Conservation (phyloP, 2,888 invertebrate genomes). For the Acronicta leporina region DNA sequence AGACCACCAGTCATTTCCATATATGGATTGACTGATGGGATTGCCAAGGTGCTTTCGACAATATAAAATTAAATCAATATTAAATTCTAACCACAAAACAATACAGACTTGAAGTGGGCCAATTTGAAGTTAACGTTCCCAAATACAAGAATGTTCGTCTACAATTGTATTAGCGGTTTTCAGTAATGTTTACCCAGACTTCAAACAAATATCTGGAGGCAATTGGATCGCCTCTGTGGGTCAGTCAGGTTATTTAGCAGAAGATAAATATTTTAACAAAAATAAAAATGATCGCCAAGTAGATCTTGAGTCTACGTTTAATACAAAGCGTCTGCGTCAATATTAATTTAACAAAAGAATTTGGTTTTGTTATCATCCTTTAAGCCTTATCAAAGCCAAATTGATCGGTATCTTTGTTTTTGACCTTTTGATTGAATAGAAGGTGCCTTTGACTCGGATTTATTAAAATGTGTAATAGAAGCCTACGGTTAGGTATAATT, state of each 20-base stretch:
- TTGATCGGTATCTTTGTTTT: constrained; percentile 7
- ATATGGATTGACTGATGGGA: too few relatives aligned
- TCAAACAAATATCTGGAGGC: not conserved
- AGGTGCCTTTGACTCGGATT: not conserved
- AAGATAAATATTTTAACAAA: too few relatives aligned
- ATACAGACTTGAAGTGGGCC: too few relatives aligned
- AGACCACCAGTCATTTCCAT: too few relatives aligned
- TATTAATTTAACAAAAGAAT: constrained; percentile 6
- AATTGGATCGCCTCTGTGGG: not conserved
- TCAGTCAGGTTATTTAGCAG: not conserved
- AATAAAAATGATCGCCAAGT: not conserved
- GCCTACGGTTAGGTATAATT: too few relatives aligned
- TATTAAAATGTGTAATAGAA: too few relatives aligned
- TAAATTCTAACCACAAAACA: too few relatives aligned
- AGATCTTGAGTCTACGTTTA: not conserved
- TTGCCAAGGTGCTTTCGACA: too few relatives aligned
- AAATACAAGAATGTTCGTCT: too few relatives aligned
- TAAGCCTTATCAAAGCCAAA: constrained; percentile 11
- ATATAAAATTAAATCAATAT: too few relatives aligned
- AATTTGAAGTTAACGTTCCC: not conserved
- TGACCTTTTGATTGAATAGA: not conserved
- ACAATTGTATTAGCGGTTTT: too few relatives aligned
- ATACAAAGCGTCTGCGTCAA: not conserved
- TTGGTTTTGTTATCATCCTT: constrained; percentile 3
- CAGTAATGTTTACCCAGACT: not conserved